A percentile compares a stretch with the other conserved stretches of the same genome.
Evolutionary conservation across 1,140 invertebrate genomes (phyloP).

Genomic region (Bombus breviceps): DNA sequence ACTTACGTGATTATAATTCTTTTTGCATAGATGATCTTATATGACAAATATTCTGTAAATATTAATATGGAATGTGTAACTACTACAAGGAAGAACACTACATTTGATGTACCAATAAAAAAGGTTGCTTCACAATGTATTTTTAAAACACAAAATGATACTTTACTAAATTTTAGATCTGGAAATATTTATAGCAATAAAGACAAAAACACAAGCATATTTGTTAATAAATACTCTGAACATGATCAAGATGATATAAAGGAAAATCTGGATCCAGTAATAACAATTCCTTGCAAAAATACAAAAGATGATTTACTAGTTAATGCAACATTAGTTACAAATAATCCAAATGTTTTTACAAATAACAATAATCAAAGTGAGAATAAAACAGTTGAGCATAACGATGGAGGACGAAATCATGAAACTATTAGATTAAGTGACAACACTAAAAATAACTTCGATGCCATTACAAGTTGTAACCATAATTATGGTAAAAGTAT

Average conservation of each 20-base stretch:
- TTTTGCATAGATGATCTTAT: constrained; percentile 67
- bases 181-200: neutral
- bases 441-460: neutral
- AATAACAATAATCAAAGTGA: constrained; percentile 26
- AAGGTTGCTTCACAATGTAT: neutral
- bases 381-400: constrained; percentile 15
- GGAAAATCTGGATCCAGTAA: constrained; percentile 66
- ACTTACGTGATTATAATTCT: neutral
- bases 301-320: constrained; percentile 5
- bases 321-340: constrained; percentile 9
- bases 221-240: constrained; percentile 8
- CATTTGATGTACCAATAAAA: neutral
- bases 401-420: neutral
- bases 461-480: neutral
- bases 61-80: constrained; percentile 51
- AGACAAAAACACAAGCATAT: neutral
- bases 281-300: constrained; percentile 15
- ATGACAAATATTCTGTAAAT: constrained; percentile 68
- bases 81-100: constrained; percentile 10
- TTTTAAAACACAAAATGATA: neutral
- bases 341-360: constrained; percentile 31
- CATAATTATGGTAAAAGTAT: neutral
- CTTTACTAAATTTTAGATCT: neutral
- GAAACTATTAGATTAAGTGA: constrained; percentile 43
- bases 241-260: constrained; percentile 60